Evolutionary conservation across 2,888 invertebrate genomes (phyloP), one percentile per base, ranked within the genome.

Genomic region (Parasteatoda lunata): DNA sequence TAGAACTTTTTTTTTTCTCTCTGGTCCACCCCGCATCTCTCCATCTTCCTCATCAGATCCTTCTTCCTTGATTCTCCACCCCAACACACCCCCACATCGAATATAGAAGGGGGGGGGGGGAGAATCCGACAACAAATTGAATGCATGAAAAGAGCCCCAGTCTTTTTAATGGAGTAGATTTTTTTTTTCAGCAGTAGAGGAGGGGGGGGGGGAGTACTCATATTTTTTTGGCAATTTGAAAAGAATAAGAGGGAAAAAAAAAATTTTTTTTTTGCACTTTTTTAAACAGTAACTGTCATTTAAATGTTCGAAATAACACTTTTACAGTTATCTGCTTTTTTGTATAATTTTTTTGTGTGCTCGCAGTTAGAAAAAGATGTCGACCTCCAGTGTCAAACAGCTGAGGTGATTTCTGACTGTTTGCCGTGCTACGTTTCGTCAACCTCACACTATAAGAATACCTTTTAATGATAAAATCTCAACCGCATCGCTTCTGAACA

Each of bases 41-140:
- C 8, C 66, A 51, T 52, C 73, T 73, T 73, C 73, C 69, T 52
- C 30, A 68, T 68, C 77, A 45, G 66, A 11, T 45, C 51, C 51
- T 49, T 68, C 78, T 15, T 69, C 78, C 70, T 54, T 52, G 78
- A 59, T 48, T 11, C 54, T 5, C 66, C 65, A 13, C 76, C 48
- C 51, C 68, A 30, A 7, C 69, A 76, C 72, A 8, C 75, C 45
- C 75, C 59, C 70, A 7, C 48, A 59, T 4, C 59, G 48, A 13
- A 0, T 7, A 30, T 30, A 59, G 49, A 59, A n/a, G n/a, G 48
- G 48, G 15, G 69, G 47, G 77, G 69, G 52, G 69, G 48, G 64
- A 5, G 72, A 64, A 71, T 80, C 65, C 71, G 79, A 80, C 79
- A 80, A 80, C 79, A 80, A 80, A 80, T 80, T 80, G 79, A 80